phyloP scores from a whole-genome alignment of 1,140 invertebrate genomes.

The Adoxophyes honmai region DNA sequence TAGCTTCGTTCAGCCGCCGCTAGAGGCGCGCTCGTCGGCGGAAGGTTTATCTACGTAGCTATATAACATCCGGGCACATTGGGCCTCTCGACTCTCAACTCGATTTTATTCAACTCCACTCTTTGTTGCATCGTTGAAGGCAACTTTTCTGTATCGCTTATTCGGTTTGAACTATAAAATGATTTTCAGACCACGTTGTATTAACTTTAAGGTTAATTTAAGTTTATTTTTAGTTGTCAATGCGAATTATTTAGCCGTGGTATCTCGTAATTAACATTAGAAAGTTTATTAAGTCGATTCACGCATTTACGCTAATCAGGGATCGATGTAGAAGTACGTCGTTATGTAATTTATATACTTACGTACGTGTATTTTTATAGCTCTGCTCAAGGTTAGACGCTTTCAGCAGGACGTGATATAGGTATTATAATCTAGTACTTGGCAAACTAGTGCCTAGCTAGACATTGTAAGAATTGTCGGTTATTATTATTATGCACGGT shows the following conservation, averaged over 20 bases:
- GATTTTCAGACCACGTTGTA: slow-evolving; percentile 43
- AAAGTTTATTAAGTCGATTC: slow-evolving; percentile 51
- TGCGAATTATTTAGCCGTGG: slow-evolving; percentile 36
- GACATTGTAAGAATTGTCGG: slow-evolving; percentile 27
- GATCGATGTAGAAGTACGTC: slow-evolving; percentile 31
- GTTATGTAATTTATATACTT: slow-evolving; percentile 15
- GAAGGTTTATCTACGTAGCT: slow-evolving; percentile 76
- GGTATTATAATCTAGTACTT: not conserved
- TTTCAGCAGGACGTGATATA: slow-evolving; percentile 62
- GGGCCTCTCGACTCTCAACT: slow-evolving; percentile 73
- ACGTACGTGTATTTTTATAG: slow-evolving; percentile 48
- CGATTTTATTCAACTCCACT: slow-evolving; percentile 56
- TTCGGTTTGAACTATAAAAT: slow-evolving; percentile 39
- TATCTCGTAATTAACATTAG: slow-evolving; percentile 36
- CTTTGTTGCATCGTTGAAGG: slow-evolving; percentile 56
- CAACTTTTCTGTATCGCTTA: slow-evolving; percentile 64
- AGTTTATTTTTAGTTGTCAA: slow-evolving; percentile 31
- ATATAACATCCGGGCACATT: slow-evolving; percentile 70
- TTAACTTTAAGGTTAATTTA: slow-evolving; percentile 42
- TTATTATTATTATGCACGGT: slow-evolving; percentile 17
- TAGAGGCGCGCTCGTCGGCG: slow-evolving; percentile 62
- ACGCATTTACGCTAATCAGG: slow-evolving; percentile 33
- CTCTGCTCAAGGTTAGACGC: slow-evolving; percentile 62
- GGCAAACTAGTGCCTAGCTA: slow-evolving; percentile 1
- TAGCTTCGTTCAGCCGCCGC: slow-evolving; percentile 54